A percentile compares a stretch with the other conserved stretches of the same genome.
phyloP scores from a whole-genome alignment of 2,888 invertebrate genomes.

The Ditula angustiorana region DNA sequence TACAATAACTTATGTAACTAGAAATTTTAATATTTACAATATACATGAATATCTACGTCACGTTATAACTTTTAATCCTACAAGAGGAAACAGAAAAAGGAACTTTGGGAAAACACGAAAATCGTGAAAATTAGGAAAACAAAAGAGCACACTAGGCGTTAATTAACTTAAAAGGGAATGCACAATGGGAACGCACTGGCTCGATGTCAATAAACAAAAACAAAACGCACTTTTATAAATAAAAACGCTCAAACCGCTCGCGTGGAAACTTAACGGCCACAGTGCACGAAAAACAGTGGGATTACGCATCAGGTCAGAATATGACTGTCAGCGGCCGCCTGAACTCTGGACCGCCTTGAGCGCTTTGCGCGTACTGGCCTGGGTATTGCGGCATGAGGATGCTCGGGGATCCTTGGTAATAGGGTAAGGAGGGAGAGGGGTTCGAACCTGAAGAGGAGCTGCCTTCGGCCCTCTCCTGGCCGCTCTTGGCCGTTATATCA shows the following conservation, averaged over 20 bases:
- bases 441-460: conserved; percentile 87
- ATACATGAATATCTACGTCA: conserved; percentile 43
- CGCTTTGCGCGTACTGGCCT: conserved; percentile 82
- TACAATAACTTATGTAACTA: conserved; percentile 41
- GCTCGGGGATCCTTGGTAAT: conserved; percentile 85
- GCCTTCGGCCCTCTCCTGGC: conserved; percentile 83
- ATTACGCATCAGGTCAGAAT: conserved; percentile 90
- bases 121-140: conserved; percentile 50
- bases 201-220: conserved; percentile 42
- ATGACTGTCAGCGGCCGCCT: conserved; percentile 91
- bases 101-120: conserved; percentile 65
- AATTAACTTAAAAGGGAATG: conserved; percentile 1
- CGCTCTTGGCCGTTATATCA: conserved; percentile 77
- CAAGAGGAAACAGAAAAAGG: conserved; percentile 64
- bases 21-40: conserved; percentile 49
- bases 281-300: conserved; percentile 46
- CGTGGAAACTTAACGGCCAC: conserved; percentile 21
- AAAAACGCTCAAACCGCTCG: conserved; percentile 44
- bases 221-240: conserved; percentile 48
- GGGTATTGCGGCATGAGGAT: conserved; percentile 89
- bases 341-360: conserved; percentile 88
- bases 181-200: conserved; percentile 1
- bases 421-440: conserved; percentile 86
- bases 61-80: conserved; percentile 43
- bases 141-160: conserved; percentile 44